Percentiles rank a stretch among this genome's conserved stretches.
phyloP scores from a whole-genome alignment of 2,888 invertebrate species.

The Drosophila kanekoi region DNA sequence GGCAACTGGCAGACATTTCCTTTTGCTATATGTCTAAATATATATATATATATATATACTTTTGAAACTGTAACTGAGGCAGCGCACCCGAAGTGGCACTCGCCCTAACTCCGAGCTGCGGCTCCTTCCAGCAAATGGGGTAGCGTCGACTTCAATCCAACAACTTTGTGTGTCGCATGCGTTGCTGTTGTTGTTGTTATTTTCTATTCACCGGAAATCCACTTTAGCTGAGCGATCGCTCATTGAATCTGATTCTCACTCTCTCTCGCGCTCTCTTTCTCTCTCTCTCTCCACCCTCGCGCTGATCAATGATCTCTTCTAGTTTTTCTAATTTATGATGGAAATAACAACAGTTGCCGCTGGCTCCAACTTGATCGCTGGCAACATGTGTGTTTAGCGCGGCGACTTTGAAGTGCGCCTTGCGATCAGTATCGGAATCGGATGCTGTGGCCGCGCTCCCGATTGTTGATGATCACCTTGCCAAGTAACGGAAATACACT shows the following conservation, averaged over 20 bases:
- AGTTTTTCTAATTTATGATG: conserved; percentile 70
- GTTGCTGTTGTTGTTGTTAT: conserved; percentile 56
- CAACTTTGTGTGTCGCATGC: conserved; percentile 44
- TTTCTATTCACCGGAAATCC: conserved; percentile 82
- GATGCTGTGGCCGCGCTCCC: conserved; percentile 40
- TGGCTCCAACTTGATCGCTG: conserved; percentile 48
- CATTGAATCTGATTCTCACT: conserved; percentile 36
- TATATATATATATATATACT: conserved; percentile 53
- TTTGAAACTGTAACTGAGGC: conserved; percentile 49
- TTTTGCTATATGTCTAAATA: conserved; percentile 28
- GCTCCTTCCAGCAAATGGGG: conserved; percentile 39
- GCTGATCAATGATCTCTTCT: conserved; percentile 60
- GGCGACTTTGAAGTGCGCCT: conserved; percentile 60
- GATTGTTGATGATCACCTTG: conserved; percentile 71
- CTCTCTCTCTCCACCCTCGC: conserved; percentile 24
- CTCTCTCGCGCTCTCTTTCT: conserved; percentile 10
- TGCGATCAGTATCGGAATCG: conserved; percentile 41
- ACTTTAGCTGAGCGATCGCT: conserved; percentile 69
- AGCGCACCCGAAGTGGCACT: conserved; percentile 52
- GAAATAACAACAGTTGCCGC: conserved; percentile 60
- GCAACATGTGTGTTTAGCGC: conserved; percentile 73
- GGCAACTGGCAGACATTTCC: conserved; percentile 55
- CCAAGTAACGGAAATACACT: conserved; percentile 65
- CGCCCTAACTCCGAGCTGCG: conserved; percentile 9
- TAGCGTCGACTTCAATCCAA: conserved; percentile 15